Evolutionary conservation across 2,888 invertebrate species (phyloP).

Genomic region (Volucella zonaria): DNA sequence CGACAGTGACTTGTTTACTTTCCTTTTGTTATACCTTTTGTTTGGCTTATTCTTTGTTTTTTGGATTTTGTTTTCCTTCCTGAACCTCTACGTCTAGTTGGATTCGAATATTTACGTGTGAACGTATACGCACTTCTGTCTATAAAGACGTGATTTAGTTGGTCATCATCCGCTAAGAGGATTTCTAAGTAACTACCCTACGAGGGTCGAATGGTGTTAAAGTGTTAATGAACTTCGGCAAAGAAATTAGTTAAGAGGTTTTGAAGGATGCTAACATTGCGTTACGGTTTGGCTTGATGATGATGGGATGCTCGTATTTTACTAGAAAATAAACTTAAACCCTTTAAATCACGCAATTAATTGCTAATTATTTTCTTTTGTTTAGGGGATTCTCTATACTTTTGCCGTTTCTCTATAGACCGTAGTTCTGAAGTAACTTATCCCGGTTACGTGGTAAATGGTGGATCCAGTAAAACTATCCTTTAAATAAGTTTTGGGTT

Average conservation of each 20-base stretch:
- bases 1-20: slow-evolving; percentile 59
- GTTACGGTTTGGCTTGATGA: no score
- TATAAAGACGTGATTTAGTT: slow-evolving; percentile 59
- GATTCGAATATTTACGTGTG: slow-evolving; percentile 38
- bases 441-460: no score
- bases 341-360: no score
- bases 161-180: background rate
- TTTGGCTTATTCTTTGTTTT: background rate
- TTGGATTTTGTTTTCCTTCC: background rate
- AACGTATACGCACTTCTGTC: slow-evolving; percentile 44
- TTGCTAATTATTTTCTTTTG: no score
- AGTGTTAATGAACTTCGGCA: slow-evolving; percentile 35
- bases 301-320: no score
- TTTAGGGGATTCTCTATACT: no score
- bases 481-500: no score
- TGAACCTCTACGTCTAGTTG: background rate
- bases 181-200: no score
- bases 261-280: slow-evolving; percentile 10
- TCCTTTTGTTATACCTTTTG: slow-evolving; percentile 10
- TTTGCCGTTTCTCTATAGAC: no score
- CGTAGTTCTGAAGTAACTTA: no score
- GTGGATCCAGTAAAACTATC: no score
- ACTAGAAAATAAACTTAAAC: no score
- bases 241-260: slow-evolving; percentile 32
- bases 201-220: background rate